These are phyloP conservation scores for Limnephilus rhombicus DNA, from an alignment of 2,888 invertebrate genomes.

Conservation along the genomic window DNA sequence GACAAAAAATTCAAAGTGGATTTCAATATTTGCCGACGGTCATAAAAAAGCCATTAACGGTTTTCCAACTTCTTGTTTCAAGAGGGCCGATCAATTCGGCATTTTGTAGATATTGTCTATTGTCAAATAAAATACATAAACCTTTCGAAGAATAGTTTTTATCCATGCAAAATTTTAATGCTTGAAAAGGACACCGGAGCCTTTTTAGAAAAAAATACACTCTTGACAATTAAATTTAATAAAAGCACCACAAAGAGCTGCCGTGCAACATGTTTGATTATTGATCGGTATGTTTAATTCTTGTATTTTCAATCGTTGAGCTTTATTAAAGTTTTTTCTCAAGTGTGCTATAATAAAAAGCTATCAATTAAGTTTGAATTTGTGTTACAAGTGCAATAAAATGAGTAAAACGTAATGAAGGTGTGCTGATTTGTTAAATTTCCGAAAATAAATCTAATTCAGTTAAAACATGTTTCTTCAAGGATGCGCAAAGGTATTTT, in stretches of 20 bases:
- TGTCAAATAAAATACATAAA: background rate
- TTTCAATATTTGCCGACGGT: slow-evolving; percentile 27
- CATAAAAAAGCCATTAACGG: slow-evolving; percentile 8
- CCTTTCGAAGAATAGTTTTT: background rate
- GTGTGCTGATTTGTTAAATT: too few species aligned
- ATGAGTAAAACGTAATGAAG: too few species aligned
- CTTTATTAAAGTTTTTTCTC: background rate
- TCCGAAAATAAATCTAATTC: background rate
- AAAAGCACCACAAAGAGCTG: background rate
- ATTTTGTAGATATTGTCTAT: background rate
- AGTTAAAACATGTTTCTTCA: background rate
- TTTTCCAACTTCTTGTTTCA: slow-evolving; percentile 20
- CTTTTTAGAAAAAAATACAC: background rate
- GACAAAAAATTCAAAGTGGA: slow-evolving; percentile 5
- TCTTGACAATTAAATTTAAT: background rate
- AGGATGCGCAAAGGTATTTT: background rate
- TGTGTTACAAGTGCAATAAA: too few species aligned
- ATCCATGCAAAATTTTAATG: background rate
- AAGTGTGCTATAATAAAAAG: too few species aligned
- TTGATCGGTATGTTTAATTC: background rate
- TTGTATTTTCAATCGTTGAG: background rate
- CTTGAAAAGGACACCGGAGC: background rate
- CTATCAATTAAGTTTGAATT: too few species aligned
- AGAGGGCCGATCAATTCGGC: background rate
- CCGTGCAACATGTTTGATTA: background rate